Conservation (phyloP, 2,888 invertebrate species). For the Apamea monoglypha region DNA sequence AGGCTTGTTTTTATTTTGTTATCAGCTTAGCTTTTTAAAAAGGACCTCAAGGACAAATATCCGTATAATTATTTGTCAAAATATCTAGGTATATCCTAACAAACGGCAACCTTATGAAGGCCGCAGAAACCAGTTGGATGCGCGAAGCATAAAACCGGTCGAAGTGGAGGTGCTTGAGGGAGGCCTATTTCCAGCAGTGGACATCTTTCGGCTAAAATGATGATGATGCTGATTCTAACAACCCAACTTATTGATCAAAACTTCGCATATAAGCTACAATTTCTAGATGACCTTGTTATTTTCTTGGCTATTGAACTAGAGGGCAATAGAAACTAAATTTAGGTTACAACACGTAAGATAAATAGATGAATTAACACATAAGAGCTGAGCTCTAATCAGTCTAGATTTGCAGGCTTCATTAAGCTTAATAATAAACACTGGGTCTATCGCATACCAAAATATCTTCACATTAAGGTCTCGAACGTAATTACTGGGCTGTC, state of each 20-base stretch:
- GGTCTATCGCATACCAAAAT: conserved; percentile 26
- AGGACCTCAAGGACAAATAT: no score
- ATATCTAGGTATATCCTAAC: no score
- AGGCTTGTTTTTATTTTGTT: background rate
- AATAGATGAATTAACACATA: background rate
- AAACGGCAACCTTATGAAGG: no score
- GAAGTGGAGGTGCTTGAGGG: no score
- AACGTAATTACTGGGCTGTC: conserved; percentile 34
- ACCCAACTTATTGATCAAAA: background rate
- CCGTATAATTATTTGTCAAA: no score
- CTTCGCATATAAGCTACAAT: background rate
- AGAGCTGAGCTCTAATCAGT: background rate
- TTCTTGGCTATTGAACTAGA: background rate
- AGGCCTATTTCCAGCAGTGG: no score
- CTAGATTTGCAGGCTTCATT: background rate
- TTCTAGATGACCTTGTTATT: background rate
- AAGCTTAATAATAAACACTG: conserved; percentile 6
- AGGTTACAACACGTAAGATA: background rate
- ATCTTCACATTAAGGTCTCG: conserved; percentile 10
- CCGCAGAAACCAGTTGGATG: no score
- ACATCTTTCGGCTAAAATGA: no score
- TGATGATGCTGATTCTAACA: no score
- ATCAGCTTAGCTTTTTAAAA: no score
- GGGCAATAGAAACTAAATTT: background rate
- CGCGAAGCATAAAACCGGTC: no score